A percentile compares a stretch with the other conserved stretches of the same genome.
Evolutionary conservation across 2,113 vertebrate species (phyloP).

Genomic region (Passer montanus): DNA sequence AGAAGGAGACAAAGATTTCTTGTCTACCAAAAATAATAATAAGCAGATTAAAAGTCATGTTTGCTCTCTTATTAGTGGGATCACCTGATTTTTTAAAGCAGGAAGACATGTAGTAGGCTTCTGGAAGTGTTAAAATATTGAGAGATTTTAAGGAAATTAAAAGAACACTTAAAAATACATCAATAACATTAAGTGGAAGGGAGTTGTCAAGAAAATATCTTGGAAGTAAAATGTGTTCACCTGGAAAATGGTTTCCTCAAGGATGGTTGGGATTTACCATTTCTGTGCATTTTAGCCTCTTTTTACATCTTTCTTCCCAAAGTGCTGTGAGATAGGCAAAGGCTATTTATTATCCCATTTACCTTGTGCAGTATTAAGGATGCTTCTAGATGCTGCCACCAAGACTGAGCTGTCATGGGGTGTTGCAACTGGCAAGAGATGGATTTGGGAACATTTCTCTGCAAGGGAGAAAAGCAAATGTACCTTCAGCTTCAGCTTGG

Average conservation of each 20-base stretch:
- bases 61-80: background rate
- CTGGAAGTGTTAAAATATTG: background rate
- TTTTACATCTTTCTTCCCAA: background rate
- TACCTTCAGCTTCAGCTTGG: background rate
- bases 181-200: background rate
- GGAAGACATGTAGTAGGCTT: background rate
- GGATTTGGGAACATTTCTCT: background rate
- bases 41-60: background rate
- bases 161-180: background rate
- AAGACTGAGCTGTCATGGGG: rapidly evolving
- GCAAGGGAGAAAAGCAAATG: background rate
- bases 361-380: background rate
- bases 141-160: background rate
- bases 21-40: background rate
- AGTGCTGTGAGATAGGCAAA: background rate
- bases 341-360: background rate
- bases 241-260: background rate
- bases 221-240: background rate
- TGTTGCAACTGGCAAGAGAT: background rate
- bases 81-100: background rate
- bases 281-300: background rate
- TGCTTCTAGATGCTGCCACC: background rate
- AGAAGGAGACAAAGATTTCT: background rate
- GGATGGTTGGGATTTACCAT: background rate
- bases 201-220: background rate